Percentiles rank a stretch among this genome's conserved stretches.
phyloP scores from a whole-genome alignment of 2,888 invertebrate genomes.

The Digitonthophagus gazella region DNA sequence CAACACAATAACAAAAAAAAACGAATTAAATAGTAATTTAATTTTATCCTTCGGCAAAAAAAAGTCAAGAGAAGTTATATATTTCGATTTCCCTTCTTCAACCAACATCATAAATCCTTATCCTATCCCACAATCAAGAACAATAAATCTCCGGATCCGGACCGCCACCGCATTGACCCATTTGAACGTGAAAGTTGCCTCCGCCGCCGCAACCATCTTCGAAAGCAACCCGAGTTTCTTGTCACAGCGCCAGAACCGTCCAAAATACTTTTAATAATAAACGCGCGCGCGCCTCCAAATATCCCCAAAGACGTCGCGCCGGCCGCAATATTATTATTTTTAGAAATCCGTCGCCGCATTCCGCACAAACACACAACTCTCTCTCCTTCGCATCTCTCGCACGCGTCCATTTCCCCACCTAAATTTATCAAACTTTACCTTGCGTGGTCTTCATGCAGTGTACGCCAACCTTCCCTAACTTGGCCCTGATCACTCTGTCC shows the following conservation, averaged over 20 bases:
- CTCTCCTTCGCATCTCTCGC: neutral
- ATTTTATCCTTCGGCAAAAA: too few relatives aligned
- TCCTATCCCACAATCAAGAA: neutral
- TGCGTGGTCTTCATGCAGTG: conserved; percentile 96
- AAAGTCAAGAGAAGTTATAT: too few relatives aligned
- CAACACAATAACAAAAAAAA: too few relatives aligned
- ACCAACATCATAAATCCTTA: too few relatives aligned
- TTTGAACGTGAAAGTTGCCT: neutral
- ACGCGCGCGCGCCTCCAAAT: neutral
- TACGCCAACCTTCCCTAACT: conserved; percentile 89
- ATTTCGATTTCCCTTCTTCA: too few relatives aligned
- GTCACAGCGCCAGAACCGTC: neutral
- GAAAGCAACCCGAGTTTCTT: neutral
- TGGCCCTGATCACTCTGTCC: conserved; percentile 90
- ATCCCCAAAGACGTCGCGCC: neutral
- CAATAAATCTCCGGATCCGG: neutral
- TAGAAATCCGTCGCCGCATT: neutral
- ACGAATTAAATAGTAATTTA: too few relatives aligned
- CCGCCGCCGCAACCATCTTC: neutral
- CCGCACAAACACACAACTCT: neutral
- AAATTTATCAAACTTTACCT: conserved; percentile 57
- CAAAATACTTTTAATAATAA: neutral
- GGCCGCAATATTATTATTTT: neutral
- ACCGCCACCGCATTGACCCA: neutral
- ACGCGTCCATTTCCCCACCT: neutral